Percentiles rank a stretch among this genome's conserved stretches.
Evolutionary conservation across 2,888 invertebrate genomes (phyloP).

Genomic region (Melolontha melolontha): DNA sequence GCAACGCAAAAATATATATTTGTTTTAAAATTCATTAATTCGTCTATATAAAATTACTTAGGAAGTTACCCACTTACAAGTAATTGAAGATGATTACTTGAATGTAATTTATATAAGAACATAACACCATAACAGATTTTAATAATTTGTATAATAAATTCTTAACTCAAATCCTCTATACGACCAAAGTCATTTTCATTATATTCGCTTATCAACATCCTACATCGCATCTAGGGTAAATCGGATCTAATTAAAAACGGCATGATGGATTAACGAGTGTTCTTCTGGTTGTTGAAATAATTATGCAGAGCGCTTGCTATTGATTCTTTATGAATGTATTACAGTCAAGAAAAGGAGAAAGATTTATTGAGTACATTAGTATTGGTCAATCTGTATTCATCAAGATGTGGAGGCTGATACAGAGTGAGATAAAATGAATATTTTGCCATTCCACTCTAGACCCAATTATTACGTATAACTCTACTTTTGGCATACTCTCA

Average conservation of each 20-base stretch:
- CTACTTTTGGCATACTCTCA: not conserved
- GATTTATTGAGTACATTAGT: slow-evolving; percentile 33
- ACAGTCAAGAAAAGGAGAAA: slow-evolving; percentile 18
- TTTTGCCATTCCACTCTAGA: slow-evolving; percentile 9
- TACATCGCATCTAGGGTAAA: slow-evolving; percentile 10
- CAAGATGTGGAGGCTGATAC: slow-evolving; percentile 1
- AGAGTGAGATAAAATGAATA: slow-evolving; percentile 26
- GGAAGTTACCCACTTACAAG: too few species aligned
- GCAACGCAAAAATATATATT: too few species aligned
- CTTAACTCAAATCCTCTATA: too few species aligned
- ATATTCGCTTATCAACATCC: too few species aligned
- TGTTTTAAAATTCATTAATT: too few species aligned
- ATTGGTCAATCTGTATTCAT: slow-evolving; percentile 30
- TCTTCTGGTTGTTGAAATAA: slow-evolving; percentile 32
- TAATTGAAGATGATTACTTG: too few species aligned
- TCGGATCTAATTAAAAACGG: slow-evolving; percentile 28
- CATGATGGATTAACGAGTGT: slow-evolving; percentile 29
- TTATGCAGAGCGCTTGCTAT: slow-evolving; percentile 15
- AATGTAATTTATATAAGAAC: too few species aligned
- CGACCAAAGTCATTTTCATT: not conserved
- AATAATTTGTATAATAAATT: too few species aligned
- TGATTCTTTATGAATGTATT: slow-evolving; percentile 32
- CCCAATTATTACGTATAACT: not conserved
- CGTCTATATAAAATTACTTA: too few species aligned
- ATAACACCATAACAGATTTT: too few species aligned